Evolutionary conservation across 2,888 invertebrate genomes (phyloP), one percentile per base, ranked within the genome.

Genomic region (Hyalella azteca): DNA sequence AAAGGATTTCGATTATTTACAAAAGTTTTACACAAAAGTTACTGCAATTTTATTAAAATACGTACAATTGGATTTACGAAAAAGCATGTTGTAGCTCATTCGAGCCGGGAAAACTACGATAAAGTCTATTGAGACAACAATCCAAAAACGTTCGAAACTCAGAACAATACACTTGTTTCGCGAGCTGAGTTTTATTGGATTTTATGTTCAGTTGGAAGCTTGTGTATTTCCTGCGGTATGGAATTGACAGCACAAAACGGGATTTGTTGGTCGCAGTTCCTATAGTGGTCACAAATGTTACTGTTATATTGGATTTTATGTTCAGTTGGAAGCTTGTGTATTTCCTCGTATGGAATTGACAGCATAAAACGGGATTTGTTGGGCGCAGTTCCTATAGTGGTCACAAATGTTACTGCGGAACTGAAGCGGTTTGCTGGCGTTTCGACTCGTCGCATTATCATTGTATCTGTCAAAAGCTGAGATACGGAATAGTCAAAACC

Each of bases 121-220:
- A n/a, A n/a, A n/a, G n/a, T n/a, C n/a, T n/a, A n/a, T n/a, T n/a
- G n/a, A n/a, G n/a, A n/a, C n/a, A n/a, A n/a, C n/a, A n/a, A n/a
- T n/a, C n/a, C n/a, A n/a, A n/a, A n/a, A n/a, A n/a, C n/a, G n/a
- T n/a, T n/a, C n/a, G n/a, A n/a, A n/a, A n/a, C n/a, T n/a, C n/a
- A n/a, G n/a, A n/a, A n/a, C n/a, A n/a, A n/a, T n/a, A n/a, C n/a
- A n/a, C n/a, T n/a, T n/a, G n/a, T n/a, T n/a, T n/a, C n/a, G n/a
- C n/a, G n/a, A n/a, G n/a, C n/a, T n/a, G n/a, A n/a, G 54, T 54
- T 22, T 54, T 54, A 54, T 54, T 54, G 54, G 54, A 29, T 54
- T 5, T 54, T 54, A n/a, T n/a, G n/a, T 54, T 54, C 54, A 26
- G 54, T 54, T 29, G 22, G 29, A 54, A 54, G 54, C 54, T 54